A percentile compares a stretch with the other conserved stretches of the same genome.
Evolutionary conservation across 2,797 vertebrate genomes (phyloP).

Genomic region (Clangula hyemalis): DNA sequence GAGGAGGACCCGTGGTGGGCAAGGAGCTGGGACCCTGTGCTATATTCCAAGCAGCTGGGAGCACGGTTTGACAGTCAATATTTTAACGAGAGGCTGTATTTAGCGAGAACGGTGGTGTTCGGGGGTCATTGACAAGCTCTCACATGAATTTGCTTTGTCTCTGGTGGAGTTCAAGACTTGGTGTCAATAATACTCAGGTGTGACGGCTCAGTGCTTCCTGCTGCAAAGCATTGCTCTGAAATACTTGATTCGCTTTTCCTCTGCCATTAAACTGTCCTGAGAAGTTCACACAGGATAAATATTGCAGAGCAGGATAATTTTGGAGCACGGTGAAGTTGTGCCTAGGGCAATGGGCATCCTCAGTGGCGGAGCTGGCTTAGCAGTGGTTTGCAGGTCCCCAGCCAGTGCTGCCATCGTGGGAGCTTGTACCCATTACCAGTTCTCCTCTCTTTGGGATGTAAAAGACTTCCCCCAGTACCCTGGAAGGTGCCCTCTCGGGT

Average conservation of each 20-base stretch:
- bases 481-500: slow-evolving; percentile 19
- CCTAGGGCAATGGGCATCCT: neutral
- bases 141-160: neutral
- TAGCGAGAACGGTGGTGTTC: neutral
- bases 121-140: neutral
- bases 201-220: neutral
- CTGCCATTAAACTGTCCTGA: neutral
- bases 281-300: neutral
- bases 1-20: neutral
- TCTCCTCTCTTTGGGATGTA: neutral
- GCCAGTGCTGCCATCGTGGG: neutral
- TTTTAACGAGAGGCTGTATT: neutral
- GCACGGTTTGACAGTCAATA: neutral
- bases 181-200: neutral
- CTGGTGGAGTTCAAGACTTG: neutral
- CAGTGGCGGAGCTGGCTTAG: neutral
- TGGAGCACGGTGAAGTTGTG: neutral
- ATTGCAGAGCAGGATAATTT: neutral
- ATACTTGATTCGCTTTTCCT: neutral
- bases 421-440: neutral
- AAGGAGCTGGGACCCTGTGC: neutral
- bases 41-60: neutral
- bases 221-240: neutral
- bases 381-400: neutral
- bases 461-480: neutral